Evolutionary conservation across 2,113 vertebrate genomes (phyloP).

Genomic region (rabbit (Oryctolagus cuniculus)): DNA sequence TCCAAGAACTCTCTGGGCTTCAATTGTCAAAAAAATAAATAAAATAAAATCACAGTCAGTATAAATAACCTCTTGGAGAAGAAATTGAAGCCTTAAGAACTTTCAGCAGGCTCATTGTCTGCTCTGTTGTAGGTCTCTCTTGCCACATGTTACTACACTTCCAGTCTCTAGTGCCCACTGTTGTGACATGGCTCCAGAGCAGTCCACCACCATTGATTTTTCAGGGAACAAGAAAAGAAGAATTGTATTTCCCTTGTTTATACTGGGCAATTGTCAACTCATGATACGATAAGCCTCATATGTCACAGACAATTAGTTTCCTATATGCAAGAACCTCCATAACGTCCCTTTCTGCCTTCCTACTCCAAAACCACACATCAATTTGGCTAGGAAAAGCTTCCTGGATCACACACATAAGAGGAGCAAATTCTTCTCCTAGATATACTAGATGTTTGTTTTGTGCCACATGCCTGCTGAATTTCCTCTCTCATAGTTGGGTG

Average conservation of each 20-base stretch:
- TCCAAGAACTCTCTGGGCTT: constrained; percentile 19
- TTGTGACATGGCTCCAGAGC: background rate
- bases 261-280: background rate
- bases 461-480: background rate
- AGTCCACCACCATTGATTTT: background rate
- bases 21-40: background rate
- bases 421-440: background rate
- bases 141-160: background rate
- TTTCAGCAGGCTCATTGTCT: background rate
- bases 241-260: background rate
- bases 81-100: background rate
- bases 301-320: background rate
- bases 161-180: background rate
- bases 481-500: fast-evolving
- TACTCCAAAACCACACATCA: background rate
- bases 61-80: background rate
- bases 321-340: background rate
- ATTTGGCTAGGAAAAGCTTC: background rate
- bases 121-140: background rate
- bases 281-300: background rate
- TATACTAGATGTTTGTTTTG: background rate
- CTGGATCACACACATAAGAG: background rate
- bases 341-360: background rate
- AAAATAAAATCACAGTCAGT: background rate
- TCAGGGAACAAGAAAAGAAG: background rate